Evolutionary conservation across 2,113 vertebrate species (phyloP), one percentile per base, ranked within the genome.

Genomic region (Passer montanus): DNA sequence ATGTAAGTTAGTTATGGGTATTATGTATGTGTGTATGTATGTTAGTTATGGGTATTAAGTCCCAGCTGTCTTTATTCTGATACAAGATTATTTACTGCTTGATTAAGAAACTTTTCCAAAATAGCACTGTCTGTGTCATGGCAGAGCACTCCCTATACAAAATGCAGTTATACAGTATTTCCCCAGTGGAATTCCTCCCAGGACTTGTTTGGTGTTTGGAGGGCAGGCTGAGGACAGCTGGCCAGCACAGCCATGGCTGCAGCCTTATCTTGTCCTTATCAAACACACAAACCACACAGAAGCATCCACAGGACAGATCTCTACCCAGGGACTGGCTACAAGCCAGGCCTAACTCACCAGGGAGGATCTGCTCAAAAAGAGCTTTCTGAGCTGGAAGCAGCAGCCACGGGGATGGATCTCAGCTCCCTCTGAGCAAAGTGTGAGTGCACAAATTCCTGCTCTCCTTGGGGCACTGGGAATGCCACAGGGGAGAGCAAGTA

Each of bases 401-500:
- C 55, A 70, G 58, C 1, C 11, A 15, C 0, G 5, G 22, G 13
- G 49, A 17, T 44, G 44, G 24, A 46, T 33, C 33, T 74, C 16
- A 24, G 39, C 58, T 28, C 16, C 12, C 41, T n/a, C 59, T 43
- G 31, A 52, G 22, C 50, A 26, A 4, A 0, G 37, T 22, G 27
- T 1, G 9, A 60, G 35, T 8, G 15, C 43, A 22, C 0, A 0
- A 3, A 2, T 43, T 56, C 33, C 24, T 19, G 13, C n/a, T 64
- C 7, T 69, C 6, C 55, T 27, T n/a, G 46, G 53, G 67, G 17
- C 27, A 15, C n/a, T 35, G 55, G 56, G 39, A 56, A 17, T 12
- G 7, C 21, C 63, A 19, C 5, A 22, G 49, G 13, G 85, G 37
- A 84, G 27, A 67, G 60, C 33, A n/a, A 44, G 28, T 3, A 8